These are phyloP conservation scores for Pangasius djambal DNA, from an alignment of 2,797 vertebrate genomes.

Conservation along the genomic window DNA sequence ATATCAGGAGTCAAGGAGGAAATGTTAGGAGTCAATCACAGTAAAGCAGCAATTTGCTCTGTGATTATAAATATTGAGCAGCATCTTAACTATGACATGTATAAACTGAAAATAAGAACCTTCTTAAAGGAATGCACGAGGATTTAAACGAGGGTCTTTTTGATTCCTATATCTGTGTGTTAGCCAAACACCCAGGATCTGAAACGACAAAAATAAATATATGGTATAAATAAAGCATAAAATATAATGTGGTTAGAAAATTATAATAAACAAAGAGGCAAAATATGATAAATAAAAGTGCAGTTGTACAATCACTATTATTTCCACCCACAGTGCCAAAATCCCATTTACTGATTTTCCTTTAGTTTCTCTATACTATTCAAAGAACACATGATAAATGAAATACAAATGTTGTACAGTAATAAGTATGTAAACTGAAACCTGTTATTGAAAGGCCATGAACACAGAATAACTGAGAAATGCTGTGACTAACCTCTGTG, in stretches of 20 bases:
- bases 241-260: not conserved
- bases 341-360: not conserved
- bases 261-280: not conserved
- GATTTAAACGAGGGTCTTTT: slow-evolving; percentile 87
- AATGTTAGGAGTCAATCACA: no score
- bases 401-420: not conserved
- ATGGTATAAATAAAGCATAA: not conserved
- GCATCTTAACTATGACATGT: not conserved
- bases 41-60: not conserved
- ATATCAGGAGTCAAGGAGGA: not conserved
- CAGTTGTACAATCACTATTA: not conserved
- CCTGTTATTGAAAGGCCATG: not conserved
- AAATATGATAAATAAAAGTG: not conserved
- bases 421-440: not conserved
- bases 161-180: slow-evolving; percentile 91
- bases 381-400: not conserved
- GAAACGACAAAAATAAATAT: slow-evolving; percentile 56
- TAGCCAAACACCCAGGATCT: slow-evolving; percentile 95
- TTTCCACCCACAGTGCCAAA: not conserved
- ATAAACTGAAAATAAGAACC: not conserved
- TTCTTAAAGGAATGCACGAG: slow-evolving; percentile 88
- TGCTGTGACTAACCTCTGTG: slow-evolving; percentile 83
- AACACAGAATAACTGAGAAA: not conserved
- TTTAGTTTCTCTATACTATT: not conserved
- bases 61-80: not conserved